Conservation (phyloP, 2,113 vertebrate species). For the Pyxicephalus adspersus region DNA sequence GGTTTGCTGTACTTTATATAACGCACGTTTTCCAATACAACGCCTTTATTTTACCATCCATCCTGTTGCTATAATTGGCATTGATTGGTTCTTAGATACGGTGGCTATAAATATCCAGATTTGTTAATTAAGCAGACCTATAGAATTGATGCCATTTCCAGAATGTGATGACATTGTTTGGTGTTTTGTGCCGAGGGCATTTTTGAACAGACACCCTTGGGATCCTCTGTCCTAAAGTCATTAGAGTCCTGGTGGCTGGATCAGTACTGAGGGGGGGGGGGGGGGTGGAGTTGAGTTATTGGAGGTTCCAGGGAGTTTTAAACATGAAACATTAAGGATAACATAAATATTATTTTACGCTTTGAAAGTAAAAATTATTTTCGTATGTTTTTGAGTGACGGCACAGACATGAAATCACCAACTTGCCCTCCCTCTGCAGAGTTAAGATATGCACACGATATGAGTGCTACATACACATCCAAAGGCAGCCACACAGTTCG, state of each 20-base stretch:
- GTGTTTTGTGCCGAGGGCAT: neutral
- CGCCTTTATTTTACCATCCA: neutral
- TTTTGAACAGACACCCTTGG: neutral
- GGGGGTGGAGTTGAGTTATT: too few species aligned
- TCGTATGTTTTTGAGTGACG: too few species aligned
- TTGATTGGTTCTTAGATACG: conserved; percentile 15
- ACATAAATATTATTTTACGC: too few species aligned
- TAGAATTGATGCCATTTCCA: neutral
- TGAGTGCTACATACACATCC: too few species aligned
- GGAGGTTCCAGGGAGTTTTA: too few species aligned
- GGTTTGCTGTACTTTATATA: neutral
- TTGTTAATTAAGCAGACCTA: conserved; percentile 25
- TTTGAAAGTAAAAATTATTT: too few species aligned
- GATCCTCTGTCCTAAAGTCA: neutral
- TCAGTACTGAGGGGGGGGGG: too few species aligned
- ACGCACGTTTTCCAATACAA: neutral
- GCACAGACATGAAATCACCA: too few species aligned
- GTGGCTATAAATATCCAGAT: neutral
- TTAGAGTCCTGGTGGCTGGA: neutral
- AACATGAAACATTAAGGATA: too few species aligned
- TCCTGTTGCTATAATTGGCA: conserved; percentile 11
- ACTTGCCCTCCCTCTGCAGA: too few species aligned
- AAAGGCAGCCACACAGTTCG: too few species aligned
- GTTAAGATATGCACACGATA: too few species aligned
- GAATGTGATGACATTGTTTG: neutral